A percentile compares a stretch with the other conserved stretches of the same genome.
Evolutionary conservation across 2,113 vertebrate genomes (phyloP).

Genomic region (Condylura cristata): DNA sequence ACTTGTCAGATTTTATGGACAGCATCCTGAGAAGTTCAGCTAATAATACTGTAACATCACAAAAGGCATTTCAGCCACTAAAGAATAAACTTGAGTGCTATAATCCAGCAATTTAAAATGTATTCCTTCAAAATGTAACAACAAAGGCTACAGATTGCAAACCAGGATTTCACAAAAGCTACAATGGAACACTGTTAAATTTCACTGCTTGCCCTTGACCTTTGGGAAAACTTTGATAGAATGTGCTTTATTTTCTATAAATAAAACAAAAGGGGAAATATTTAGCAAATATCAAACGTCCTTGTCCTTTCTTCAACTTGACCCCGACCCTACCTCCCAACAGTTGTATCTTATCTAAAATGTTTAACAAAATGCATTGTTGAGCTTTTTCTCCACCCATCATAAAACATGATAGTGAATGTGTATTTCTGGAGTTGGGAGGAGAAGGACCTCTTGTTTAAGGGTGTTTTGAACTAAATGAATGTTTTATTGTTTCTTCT

Average conservation of each 20-base stretch:
- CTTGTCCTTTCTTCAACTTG: slow-evolving; percentile 7
- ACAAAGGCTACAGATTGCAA: slow-evolving; percentile 54
- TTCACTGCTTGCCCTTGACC: background rate
- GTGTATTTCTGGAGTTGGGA: slow-evolving; percentile 23
- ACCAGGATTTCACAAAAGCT: background rate
- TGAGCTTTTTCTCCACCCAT: background rate
- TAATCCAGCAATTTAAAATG: slow-evolving; percentile 37
- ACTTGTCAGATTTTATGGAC: background rate
- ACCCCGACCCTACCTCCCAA: background rate
- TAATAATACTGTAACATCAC: background rate
- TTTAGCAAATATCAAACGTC: slow-evolving; percentile 23
- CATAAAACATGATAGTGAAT: slow-evolving; percentile 5
- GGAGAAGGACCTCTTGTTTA: slow-evolving; percentile 36
- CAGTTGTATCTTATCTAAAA: slow-evolving; percentile 43
- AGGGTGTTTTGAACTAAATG: slow-evolving; percentile 58
- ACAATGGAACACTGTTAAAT: slow-evolving; percentile 64
- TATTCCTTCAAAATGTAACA: slow-evolving; percentile 54
- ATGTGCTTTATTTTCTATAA: slow-evolving; percentile 38
- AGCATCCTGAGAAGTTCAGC: background rate
- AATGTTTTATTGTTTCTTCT: slow-evolving; percentile 60
- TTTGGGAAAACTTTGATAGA: slow-evolving; percentile 32
- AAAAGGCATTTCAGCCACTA: background rate
- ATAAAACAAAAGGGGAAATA: slow-evolving; percentile 50
- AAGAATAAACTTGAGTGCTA: slow-evolving; percentile 27
- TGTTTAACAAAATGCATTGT: background rate